Evolutionary conservation across 1,140 invertebrate species (phyloP).

Genomic region (Drosophila melanogaster): Release_6_plus_ISO1_MT NT_037436.4:14782501-14783000

Average conservation of each 20-base stretch:
- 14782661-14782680: slow-evolving; percentile 28
- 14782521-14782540: too few species aligned
- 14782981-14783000: slow-evolving; percentile 46
- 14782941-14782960: slow-evolving; percentile 11
- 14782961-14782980: slow-evolving; percentile 18
- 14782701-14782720: slow-evolving; percentile 34
- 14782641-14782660: not conserved
- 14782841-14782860: slow-evolving; percentile 34
- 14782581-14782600: slow-evolving; percentile 30
- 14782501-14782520: not conserved
- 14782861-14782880: slow-evolving; percentile 48
- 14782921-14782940: slow-evolving; percentile 14
- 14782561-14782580: slow-evolving; percentile 50
- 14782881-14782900: slow-evolving; percentile 41
- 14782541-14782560: slow-evolving; percentile 14
- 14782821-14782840: slow-evolving; percentile 49
- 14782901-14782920: slow-evolving; percentile 46
- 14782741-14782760: slow-evolving; percentile 27
- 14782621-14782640: not conserved
- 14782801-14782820: slow-evolving; percentile 41
- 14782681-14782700: slow-evolving; percentile 42
- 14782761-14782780: slow-evolving; percentile 33
- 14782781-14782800: slow-evolving; percentile 31
- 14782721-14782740: slow-evolving; percentile 46
- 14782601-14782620: slow-evolving; percentile 55